These are phyloP conservation scores for Dipodomys stephensi DNA, from an alignment of 2,113 vertebrate species.

Conservation along the genomic window DNA sequence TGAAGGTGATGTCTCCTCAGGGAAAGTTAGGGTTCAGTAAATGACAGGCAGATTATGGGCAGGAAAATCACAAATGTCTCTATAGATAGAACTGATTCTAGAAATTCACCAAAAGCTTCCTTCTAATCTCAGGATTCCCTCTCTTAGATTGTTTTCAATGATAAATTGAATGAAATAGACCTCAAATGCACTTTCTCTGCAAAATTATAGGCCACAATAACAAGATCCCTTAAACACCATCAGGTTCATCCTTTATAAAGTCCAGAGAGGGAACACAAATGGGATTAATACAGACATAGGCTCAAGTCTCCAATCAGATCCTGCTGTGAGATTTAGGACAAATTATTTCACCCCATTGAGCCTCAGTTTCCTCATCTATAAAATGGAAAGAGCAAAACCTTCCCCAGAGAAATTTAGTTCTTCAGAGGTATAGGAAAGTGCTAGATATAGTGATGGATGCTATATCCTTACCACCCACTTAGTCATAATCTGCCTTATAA, in stretches of 20 bases:
- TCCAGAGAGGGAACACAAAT: background rate
- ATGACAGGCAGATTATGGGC: background rate
- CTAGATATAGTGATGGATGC: background rate
- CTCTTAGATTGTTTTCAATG: background rate
- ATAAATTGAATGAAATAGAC: background rate
- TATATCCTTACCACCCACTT: accelerated
- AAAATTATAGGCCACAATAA: background rate
- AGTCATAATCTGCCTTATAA: background rate
- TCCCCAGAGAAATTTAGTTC: background rate
- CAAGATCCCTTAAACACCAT: background rate
- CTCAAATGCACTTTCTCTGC: background rate
- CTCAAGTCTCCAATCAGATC: background rate
- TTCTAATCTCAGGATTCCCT: background rate
- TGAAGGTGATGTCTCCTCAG: background rate
- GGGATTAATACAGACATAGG: background rate
- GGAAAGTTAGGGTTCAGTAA: background rate
- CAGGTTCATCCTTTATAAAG: background rate
- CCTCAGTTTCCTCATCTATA: background rate
- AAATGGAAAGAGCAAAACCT: background rate
- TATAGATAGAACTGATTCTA: background rate
- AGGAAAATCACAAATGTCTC: background rate
- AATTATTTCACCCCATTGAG: background rate
- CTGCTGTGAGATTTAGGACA: background rate
- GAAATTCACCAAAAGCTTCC: background rate
- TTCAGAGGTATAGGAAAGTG: background rate